Evolutionary conservation across 2,888 invertebrate genomes (phyloP).

Genomic region (Nephrotoma flavescens): DNA sequence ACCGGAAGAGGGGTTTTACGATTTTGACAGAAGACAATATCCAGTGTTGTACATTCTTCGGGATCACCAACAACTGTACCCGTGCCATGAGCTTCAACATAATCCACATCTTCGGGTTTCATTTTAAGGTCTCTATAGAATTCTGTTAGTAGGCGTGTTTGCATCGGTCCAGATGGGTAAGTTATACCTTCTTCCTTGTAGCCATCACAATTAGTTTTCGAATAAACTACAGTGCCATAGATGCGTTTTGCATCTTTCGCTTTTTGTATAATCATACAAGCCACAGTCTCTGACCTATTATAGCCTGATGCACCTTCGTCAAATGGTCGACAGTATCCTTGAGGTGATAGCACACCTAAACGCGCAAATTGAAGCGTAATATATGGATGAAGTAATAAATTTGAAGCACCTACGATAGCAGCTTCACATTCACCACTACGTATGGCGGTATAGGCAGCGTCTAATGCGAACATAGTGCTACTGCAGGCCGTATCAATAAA

Average conservation of each 20-base stretch:
- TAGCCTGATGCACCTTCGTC: conserved; percentile 74
- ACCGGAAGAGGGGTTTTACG: conserved; percentile 62
- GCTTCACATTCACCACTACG: conserved; percentile 70
- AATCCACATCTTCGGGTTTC: conserved; percentile 54
- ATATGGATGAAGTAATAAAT: conserved; percentile 73
- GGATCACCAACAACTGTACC: conserved; percentile 80
- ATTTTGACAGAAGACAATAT: conserved; percentile 59
- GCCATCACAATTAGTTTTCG: conserved; percentile 70
- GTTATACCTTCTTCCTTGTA: conserved; percentile 56
- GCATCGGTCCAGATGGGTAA: conserved; percentile 48
- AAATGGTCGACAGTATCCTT: conserved; percentile 83
- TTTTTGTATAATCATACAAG: conserved; percentile 56
- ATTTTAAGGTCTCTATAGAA: conserved; percentile 56
- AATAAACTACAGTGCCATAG: conserved; percentile 57
- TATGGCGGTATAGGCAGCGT: conserved; percentile 64
- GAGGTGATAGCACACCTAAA: conserved; percentile 62
- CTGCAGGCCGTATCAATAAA: conserved; percentile 88
- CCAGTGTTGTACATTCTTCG: conserved; percentile 73
- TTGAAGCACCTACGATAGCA: conserved; percentile 79
- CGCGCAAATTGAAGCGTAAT: conserved; percentile 76
- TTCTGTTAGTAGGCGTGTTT: conserved; percentile 43
- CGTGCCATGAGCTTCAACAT: conserved; percentile 78
- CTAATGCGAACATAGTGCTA: conserved; percentile 78
- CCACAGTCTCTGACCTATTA: conserved; percentile 66
- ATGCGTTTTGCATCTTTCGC: conserved; percentile 46